phyloP scores from a whole-genome alignment of 1,140 invertebrate genomes.

The Notospermus geniculatus region DNA sequence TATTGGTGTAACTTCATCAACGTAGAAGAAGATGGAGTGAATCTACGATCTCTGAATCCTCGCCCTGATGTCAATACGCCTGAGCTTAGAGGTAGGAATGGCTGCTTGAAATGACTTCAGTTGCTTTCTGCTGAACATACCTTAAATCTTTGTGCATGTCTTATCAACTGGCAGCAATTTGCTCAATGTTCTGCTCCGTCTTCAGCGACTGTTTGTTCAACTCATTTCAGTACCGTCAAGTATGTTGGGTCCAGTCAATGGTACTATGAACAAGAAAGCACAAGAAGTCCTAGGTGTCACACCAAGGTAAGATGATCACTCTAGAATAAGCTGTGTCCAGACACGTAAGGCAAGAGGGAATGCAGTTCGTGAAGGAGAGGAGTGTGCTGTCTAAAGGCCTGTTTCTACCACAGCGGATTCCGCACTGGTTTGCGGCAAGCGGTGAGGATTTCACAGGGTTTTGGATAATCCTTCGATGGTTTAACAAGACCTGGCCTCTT shows the following conservation, averaged over 20 bases:
- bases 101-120: background rate
- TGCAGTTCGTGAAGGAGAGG: too few relatives aligned
- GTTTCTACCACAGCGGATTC: too few relatives aligned
- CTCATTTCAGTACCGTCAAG: slow-evolving; percentile 23
- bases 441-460: too few relatives aligned
- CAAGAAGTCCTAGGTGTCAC: slow-evolving; percentile 24
- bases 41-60: too few relatives aligned
- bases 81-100: background rate
- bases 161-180: background rate
- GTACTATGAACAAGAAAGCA: slow-evolving; percentile 16
- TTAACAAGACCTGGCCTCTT: too few relatives aligned
- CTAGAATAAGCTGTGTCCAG: background rate
- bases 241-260: slow-evolving; percentile 29
- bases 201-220: background rate
- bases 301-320: slow-evolving; percentile 28
- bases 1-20: slow-evolving; percentile 67
- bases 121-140: background rate
- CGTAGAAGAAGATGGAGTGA: slow-evolving; percentile 29
- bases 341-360: too few relatives aligned
- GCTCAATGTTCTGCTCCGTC: background rate
- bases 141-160: background rate
- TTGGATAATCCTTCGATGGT: too few relatives aligned
- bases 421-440: too few relatives aligned
- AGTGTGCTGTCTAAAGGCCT: too few relatives aligned
- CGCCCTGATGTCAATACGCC: background rate